These are phyloP conservation scores for Dasypus novemcinctus DNA, from an alignment of 2,113 vertebrate species.

Conservation along the genomic window DNA sequence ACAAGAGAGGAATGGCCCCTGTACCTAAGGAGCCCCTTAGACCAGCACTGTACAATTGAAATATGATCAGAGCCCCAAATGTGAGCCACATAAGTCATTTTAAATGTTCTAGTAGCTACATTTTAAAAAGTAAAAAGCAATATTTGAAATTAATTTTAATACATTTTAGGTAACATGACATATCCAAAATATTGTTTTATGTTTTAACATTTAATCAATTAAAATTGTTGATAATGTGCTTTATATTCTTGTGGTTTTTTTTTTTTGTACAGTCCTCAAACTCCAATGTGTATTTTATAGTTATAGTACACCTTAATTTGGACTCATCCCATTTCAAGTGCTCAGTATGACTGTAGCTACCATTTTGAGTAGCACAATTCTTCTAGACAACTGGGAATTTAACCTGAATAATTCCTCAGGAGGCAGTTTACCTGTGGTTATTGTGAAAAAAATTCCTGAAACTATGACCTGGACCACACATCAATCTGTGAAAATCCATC, in stretches of 20 bases:
- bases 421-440: background rate
- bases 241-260: background rate
- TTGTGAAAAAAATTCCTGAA: background rate
- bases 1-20: background rate
- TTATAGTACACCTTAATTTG: background rate
- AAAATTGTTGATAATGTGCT: background rate
- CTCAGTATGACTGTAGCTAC: background rate
- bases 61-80: background rate
- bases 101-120: background rate
- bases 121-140: slow-evolving; percentile 23
- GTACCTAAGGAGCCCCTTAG: background rate
- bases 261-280: background rate
- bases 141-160: background rate
- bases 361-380: background rate
- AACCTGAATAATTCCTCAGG: background rate
- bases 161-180: background rate
- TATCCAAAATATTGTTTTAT: background rate
- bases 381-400: background rate
- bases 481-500: background rate
- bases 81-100: slow-evolving; percentile 20
- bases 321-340: background rate
- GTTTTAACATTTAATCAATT: slow-evolving; percentile 8
- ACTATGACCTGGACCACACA: background rate
- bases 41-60: background rate
- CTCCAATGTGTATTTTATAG: background rate